Evolutionary conservation across 2,113 vertebrate genomes (phyloP).

Genomic region (Pavo muticus): DNA sequence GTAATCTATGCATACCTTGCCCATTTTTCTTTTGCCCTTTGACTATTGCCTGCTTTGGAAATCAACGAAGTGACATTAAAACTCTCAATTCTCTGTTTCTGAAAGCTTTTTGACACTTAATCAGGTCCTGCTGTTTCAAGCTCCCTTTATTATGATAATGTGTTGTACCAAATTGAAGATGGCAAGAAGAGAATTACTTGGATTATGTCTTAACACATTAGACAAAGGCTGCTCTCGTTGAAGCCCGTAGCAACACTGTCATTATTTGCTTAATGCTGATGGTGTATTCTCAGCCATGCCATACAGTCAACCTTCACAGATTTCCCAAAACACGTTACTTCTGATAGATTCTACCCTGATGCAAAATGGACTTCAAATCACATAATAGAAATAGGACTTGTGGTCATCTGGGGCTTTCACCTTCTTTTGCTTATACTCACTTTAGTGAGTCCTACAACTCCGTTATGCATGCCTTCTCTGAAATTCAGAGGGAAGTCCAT

Average conservation of each 20-base stretch:
- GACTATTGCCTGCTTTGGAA: background rate
- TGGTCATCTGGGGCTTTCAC: background rate
- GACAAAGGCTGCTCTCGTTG: background rate
- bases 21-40: background rate
- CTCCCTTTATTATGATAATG: constrained; percentile 54
- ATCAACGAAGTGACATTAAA: background rate
- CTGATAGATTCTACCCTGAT: background rate
- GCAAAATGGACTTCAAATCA: background rate
- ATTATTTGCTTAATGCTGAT: constrained; percentile 13
- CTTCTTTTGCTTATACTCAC: background rate
- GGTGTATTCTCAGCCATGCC: background rate
- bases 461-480: background rate
- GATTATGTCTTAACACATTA: background rate
- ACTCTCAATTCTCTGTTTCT: background rate
- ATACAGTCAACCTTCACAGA: background rate
- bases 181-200: constrained; percentile 31
- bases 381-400: background rate
- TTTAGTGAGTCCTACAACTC: background rate
- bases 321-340: background rate
- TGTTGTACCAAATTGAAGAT: constrained; percentile 7
- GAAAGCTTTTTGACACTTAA: constrained; percentile 34
- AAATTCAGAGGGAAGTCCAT: background rate
- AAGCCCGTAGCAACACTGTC: background rate
- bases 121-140: background rate
- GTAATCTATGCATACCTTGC: background rate